Base-by-base conservation (phyloP, 2,888 invertebrate species). In the Craniophora ligustri region DNA sequence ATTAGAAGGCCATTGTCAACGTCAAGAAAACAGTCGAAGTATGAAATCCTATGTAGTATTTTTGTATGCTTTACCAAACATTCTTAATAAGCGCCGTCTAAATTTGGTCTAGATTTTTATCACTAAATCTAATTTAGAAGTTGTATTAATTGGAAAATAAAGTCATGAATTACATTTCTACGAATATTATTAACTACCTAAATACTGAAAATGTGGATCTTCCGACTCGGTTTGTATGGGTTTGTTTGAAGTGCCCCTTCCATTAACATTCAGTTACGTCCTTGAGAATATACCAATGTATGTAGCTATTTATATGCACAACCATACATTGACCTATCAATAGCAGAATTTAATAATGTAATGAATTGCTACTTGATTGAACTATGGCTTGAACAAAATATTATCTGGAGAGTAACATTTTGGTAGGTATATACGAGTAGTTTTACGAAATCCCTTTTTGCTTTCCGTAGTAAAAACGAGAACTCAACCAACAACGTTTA, bases 221-320 rank as follows among this genome's bases (percentile, higher is more conserved):
- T 54, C 48, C 55, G 55, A 71, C 74, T 60, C 48, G 58, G 48
- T 56, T 64, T 58, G 51, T 74, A 67, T 71, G 64, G 67, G 46
- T 59, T 67, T 59, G 62, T 75, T 66, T 73, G 75, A 75, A 73
- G 72, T 69, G 55, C 38, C 55, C 54, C 32, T 59, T 19, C 64
- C 57, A 67, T 60, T 75, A 75, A 67, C 53, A 61, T 58, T 67
- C 67, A 64, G 56, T 50, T 63, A 50, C 66, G 75, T 72, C 75
- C 75, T 73, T 72, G 66, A 72, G 60, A 63, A 56, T 66, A 54
- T 68, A 66, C 23, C 40, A 67, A 67, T 59, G 61, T 42, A 67
- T 38, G 49, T 40, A 28, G 47, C 64, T 73, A 75, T 73, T 73
- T 72, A 75, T 73, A 73, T 75, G 69, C 70, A 53, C 14, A 57